Evolutionary conservation across 2,113 vertebrate species (phyloP), one percentile per base, ranked within the genome.

Genomic region (Pomatorhinus ruficollis): DNA sequence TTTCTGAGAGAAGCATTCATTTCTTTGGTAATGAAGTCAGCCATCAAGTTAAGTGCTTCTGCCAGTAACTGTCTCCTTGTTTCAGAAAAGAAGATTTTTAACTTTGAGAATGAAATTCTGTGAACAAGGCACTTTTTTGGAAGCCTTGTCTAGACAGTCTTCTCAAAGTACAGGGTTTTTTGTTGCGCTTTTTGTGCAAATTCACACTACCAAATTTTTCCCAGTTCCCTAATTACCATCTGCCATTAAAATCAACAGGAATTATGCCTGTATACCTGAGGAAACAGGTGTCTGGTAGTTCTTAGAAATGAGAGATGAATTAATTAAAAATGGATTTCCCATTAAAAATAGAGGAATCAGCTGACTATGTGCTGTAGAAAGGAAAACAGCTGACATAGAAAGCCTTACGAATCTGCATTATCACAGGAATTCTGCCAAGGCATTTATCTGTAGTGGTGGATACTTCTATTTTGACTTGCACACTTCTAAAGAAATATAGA

Each of bases 381-480:
- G 80, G 33, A 74, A 93, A 93, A 96, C 59, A 95, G 71, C 87
- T 96, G 88, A 96, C 47, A 74, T 81, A 78, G 63, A 86, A 89
- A 89, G 44, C 65, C 57, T 92, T 82, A 71, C 23, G 64, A 96
- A 94, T 88, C 71, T 35, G 56, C 47, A 56, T 78, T 93, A 93
- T 94, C 92, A 52, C 18, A 88, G 76, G 49, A 90, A 92, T 83
- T 92, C 72, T 88, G 49, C 79, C 90, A 83, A 90, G 60, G 35
- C 90, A 60, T 90, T 92, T 93, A 64, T 88, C 79, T 89, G 19
- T 42, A 64, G 44, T 64, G 49, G 60, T 93, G 93, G 92, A 78
- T 74, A 77, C 31, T 52, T 76, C 40, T 93, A 37, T 93, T 95
- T 83, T 96, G 88, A 90, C 93, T 95, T 93, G 64, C 44, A 66